Percentiles rank a stretch among this genome's conserved stretches.
phyloP scores from a whole-genome alignment of 53 echinoderm and acorn worm genomes.

The Echinometra lucunter region DNA sequence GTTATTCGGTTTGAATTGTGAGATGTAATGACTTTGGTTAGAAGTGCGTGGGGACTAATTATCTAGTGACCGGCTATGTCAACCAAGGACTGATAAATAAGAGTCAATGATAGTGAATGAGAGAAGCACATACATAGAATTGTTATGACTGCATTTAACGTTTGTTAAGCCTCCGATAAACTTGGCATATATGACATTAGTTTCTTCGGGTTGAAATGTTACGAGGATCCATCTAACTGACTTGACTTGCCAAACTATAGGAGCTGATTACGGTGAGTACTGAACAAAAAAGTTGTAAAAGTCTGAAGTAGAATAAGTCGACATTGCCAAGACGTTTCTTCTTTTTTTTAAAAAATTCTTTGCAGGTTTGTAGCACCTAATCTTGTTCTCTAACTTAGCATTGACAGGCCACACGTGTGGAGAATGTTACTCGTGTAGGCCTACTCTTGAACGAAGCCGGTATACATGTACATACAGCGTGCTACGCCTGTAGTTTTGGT shows the following conservation, averaged over 20 bases:
- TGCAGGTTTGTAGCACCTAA: neutral
- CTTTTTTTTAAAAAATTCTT: no score
- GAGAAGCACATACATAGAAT: no score
- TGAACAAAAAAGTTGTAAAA: neutral
- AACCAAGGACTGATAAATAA: neutral
- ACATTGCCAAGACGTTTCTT: neutral
- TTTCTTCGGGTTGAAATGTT: neutral
- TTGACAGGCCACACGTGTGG: no score
- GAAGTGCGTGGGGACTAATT: neutral
- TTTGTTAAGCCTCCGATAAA: neutral
- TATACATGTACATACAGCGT: neutral
- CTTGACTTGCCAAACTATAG: neutral
- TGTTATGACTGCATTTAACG: neutral
- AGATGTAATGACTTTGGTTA: neutral
- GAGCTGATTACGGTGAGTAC: neutral
- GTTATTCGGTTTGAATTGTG: neutral
- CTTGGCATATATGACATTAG: neutral
- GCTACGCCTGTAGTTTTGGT: no score
- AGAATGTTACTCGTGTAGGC: no score
- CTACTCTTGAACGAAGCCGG: neutral
- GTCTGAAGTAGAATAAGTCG: neutral
- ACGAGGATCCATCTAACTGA: neutral
- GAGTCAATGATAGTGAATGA: neutral
- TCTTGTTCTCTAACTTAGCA: neutral
- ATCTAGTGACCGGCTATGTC: neutral